Evolutionary conservation across 2,888 invertebrate species (phyloP).

Genomic region (Priocnemis perturbator): DNA sequence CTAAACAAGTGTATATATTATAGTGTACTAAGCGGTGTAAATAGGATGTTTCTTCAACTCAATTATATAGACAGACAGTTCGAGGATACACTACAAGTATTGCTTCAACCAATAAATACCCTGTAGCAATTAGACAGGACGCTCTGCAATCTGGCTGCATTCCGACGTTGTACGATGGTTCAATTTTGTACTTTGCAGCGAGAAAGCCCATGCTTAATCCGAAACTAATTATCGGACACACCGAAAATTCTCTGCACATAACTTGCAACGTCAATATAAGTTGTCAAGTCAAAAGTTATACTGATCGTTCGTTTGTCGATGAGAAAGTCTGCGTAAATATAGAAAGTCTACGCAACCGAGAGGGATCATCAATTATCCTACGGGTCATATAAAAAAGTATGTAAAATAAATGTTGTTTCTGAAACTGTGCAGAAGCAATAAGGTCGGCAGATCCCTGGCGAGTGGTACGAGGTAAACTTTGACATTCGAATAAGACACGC

Average conservation of each 20-base stretch:
- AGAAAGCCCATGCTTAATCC: not conserved
- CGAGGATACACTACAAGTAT: constrained; percentile 25
- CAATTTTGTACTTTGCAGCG: constrained; percentile 28
- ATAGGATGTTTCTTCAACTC: constrained; percentile 43
- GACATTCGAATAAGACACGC: constrained; percentile 20
- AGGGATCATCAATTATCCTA: too few relatives aligned
- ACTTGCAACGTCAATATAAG: constrained; percentile 10
- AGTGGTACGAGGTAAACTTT: constrained; percentile 1
- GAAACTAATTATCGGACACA: constrained; percentile 3
- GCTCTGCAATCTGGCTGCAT: constrained; percentile 40
- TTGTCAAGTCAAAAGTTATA: constrained; percentile 1
- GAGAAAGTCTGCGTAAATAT: too few relatives aligned
- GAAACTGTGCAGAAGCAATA: constrained; percentile 21
- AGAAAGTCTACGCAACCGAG: too few relatives aligned
- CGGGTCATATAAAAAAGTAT: constrained; percentile 6
- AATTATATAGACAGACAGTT: constrained; percentile 30
- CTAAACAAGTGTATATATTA: constrained; percentile 49
- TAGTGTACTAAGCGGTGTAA: constrained; percentile 53
- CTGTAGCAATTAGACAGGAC: constrained; percentile 43
- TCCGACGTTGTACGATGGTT: constrained; percentile 27
- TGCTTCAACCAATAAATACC: constrained; percentile 39
- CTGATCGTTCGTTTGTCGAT: too few relatives aligned
- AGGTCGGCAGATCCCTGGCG: not conserved
- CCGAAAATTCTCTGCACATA: not conserved
- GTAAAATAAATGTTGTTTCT: constrained; percentile 10